Evolutionary conservation across 2,888 invertebrate genomes (phyloP).

Genomic region (Corythucha ciliata): DNA sequence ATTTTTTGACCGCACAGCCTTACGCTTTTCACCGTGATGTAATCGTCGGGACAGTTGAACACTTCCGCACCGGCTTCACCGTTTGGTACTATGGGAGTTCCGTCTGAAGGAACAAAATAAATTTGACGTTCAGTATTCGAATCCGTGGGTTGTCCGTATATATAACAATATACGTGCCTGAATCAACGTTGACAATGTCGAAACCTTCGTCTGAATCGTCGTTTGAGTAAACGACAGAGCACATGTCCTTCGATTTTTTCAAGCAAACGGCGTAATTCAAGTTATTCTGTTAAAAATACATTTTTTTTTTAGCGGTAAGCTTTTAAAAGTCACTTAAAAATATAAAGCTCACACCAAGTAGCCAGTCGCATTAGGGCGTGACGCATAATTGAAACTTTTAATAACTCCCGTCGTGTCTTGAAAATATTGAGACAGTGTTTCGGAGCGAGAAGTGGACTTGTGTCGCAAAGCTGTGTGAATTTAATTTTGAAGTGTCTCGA

Average conservation of each 20-base stretch:
- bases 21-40: slow-evolving; percentile 57
- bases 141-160: no score
- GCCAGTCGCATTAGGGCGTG: neutral
- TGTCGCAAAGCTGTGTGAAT: slow-evolving; percentile 47
- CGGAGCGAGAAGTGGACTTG: slow-evolving; percentile 44
- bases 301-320: neutral
- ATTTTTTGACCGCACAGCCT: slow-evolving; percentile 63
- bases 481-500: slow-evolving; percentile 49
- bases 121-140: no score
- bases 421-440: slow-evolving; percentile 58
- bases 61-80: slow-evolving; percentile 66
- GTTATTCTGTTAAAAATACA: slow-evolving; percentile 54
- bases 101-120: slow-evolving; percentile 41
- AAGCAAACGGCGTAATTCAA: slow-evolving; percentile 69
- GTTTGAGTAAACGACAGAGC: slow-evolving; percentile 56
- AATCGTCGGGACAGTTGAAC: slow-evolving; percentile 67
- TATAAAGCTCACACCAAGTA: slow-evolving; percentile 20
- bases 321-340: neutral
- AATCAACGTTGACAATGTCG: slow-evolving; percentile 58
- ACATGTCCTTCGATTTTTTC: slow-evolving; percentile 51
- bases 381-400: slow-evolving; percentile 63
- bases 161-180: slow-evolving; percentile 50
- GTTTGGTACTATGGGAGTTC: slow-evolving; percentile 52
- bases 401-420: slow-evolving; percentile 51
- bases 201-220: no score